phyloP scores from a whole-genome alignment of 2,113 vertebrate genomes.

The Otus sunia region DNA sequence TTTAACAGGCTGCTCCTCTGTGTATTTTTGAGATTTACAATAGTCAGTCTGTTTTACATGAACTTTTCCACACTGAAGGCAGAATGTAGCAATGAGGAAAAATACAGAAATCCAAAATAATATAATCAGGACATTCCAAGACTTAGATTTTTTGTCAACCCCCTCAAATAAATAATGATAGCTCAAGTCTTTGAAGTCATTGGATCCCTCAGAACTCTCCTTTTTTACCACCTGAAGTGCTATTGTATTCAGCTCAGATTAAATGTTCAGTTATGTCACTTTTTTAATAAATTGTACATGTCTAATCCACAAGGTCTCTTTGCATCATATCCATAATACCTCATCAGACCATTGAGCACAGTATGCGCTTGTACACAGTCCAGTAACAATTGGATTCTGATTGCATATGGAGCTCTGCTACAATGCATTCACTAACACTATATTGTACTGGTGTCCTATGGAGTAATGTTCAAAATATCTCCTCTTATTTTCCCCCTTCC shows the following conservation, averaged over 20 bases:
- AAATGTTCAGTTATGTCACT: conserved; percentile 66
- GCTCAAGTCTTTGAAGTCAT: neutral
- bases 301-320: conserved; percentile 76
- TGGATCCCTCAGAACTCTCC: neutral
- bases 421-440: conserved; percentile 74
- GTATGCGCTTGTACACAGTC: conserved; percentile 82
- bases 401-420: conserved; percentile 77
- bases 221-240: conserved; percentile 37
- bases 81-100: conserved; percentile 39
- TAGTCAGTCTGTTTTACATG: conserved; percentile 56
- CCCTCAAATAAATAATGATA: neutral
- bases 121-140: neutral
- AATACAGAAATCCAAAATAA: conserved; percentile 8
- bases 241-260: conserved; percentile 35
- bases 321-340: conserved; percentile 83
- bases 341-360: conserved; percentile 95
- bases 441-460: conserved; percentile 77
- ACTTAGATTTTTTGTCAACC: neutral
- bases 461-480: conserved; percentile 82
- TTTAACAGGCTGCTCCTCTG: conserved; percentile 62
- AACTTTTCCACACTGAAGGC: conserved; percentile 42
- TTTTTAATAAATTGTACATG: conserved; percentile 77
- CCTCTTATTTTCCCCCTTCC: conserved; percentile 74
- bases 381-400: conserved; percentile 85
- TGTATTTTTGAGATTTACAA: conserved; percentile 60